Conservation (phyloP, 2,797 vertebrate species). For the Crypturellus tataupa region DNA sequence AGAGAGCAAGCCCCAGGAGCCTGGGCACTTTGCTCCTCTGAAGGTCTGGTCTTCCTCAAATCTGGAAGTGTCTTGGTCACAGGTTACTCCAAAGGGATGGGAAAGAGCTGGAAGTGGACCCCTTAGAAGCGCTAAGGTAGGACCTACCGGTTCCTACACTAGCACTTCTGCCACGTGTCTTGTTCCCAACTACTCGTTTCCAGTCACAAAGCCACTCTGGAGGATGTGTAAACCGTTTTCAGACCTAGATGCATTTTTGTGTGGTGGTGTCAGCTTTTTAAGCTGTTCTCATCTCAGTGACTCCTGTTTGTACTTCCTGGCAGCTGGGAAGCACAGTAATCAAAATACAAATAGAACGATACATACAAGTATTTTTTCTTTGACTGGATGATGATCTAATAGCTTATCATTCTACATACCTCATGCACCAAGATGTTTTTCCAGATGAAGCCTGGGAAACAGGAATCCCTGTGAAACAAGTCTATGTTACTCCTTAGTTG, state of each 20-base stretch:
- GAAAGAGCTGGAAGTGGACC: not conserved
- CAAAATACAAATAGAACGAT: slow-evolving; percentile 38
- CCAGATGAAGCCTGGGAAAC: slow-evolving; percentile 67
- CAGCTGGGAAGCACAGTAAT: slow-evolving; percentile 45
- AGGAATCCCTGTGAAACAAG: slow-evolving; percentile 57
- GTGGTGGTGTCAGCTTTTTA: slow-evolving; percentile 37
- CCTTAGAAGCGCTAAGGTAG: not conserved
- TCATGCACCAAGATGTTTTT: slow-evolving; percentile 65
- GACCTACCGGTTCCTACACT: not conserved
- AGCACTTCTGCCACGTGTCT: not conserved
- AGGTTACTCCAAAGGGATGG: not conserved
- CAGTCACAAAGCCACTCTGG: not conserved
- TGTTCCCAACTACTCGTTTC: not conserved
- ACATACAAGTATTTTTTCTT: slow-evolving; percentile 54
- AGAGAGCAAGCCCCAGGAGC: not conserved
- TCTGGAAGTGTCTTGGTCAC: not conserved
- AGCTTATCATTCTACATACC: slow-evolving; percentile 59
- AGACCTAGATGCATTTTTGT: not conserved
- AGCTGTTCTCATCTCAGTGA: slow-evolving; percentile 4
- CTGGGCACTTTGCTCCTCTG: not conserved
- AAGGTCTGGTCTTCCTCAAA: not conserved
- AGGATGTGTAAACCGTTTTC: not conserved
- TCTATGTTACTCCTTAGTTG: slow-evolving; percentile 32
- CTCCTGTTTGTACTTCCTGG: slow-evolving; percentile 52
- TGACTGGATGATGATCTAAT: slow-evolving; percentile 55